phyloP scores from a whole-genome alignment of 2,113 vertebrate genomes.

The Polyodon spathula region DNA sequence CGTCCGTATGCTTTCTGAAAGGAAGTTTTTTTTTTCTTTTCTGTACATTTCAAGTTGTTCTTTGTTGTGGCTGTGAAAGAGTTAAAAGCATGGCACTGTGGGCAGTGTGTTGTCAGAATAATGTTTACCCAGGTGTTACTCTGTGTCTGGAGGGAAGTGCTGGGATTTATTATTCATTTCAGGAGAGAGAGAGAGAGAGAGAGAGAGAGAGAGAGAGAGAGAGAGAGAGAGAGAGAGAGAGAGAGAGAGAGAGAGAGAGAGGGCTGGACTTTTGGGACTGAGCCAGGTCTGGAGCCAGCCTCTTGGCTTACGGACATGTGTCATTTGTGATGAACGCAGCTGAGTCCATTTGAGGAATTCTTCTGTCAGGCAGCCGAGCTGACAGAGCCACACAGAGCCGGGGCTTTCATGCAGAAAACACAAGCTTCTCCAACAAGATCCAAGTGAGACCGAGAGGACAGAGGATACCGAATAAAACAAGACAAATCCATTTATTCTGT shows the following conservation, averaged over 20 bases:
- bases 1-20: too few species aligned
- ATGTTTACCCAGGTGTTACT: conserved; percentile 71
- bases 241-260: conserved; percentile 11
- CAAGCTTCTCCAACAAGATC: conserved; percentile 17
- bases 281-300: conserved; percentile 47
- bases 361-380: conserved; percentile 54
- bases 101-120: conserved; percentile 36
- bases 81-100: not conserved
- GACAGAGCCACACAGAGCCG: conserved; percentile 22
- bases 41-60: too few species aligned
- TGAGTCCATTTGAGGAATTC: conserved; percentile 48
- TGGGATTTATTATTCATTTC: conserved; percentile 59
- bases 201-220: conserved; percentile 8
- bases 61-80: not conserved
- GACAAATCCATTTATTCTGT: conserved; percentile 7
- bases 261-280: conserved; percentile 46
- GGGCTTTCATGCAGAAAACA: conserved; percentile 29
- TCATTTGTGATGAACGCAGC: conserved; percentile 49
- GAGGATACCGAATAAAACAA: not conserved
- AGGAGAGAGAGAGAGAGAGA: conserved; percentile 15
- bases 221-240: conserved; percentile 45
- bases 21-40: too few species aligned
- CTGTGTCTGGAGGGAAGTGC: conserved; percentile 46
- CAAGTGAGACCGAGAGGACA: not conserved
- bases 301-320: conserved; percentile 59